phyloP scores from a whole-genome alignment of 2,888 invertebrate species.

The Agonum fuliginosum region DNA sequence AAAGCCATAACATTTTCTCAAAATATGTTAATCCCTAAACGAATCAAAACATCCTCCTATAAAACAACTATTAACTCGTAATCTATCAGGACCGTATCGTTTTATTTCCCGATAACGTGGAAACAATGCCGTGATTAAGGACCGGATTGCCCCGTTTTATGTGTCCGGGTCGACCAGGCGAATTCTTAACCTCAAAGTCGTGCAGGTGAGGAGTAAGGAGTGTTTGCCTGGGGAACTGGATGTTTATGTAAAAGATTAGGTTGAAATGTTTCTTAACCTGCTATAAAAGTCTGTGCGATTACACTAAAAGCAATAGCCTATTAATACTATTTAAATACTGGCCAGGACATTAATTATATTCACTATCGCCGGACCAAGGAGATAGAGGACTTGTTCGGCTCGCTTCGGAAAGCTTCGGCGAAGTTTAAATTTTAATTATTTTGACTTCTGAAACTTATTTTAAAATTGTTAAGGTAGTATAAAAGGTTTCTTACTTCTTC shows the following conservation, averaged over 20 bases:
- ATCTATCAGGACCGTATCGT: conserved; percentile 26
- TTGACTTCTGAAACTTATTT: no score
- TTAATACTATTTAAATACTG: conserved; percentile 71
- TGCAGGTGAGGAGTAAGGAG: background rate
- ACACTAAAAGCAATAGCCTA: conserved; percentile 72
- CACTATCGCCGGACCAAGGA: background rate
- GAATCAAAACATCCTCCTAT: conserved; percentile 7
- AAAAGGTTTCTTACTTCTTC: no score
- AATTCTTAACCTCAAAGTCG: conserved; percentile 1
- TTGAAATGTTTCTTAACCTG: conserved; percentile 69
- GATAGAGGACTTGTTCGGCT: conserved; percentile 32
- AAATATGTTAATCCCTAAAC: background rate
- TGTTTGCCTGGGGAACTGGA: conserved; percentile 60
- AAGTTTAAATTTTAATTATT: no score
- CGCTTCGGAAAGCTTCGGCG: conserved; percentile 22
- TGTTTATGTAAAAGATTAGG: conserved; percentile 71
- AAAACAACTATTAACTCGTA: conserved; percentile 30
- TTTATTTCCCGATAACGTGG: conserved; percentile 2
- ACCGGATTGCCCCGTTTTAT: conserved; percentile 52
- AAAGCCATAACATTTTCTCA: conserved; percentile 43
- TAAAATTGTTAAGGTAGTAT: no score
- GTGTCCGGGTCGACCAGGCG: conserved; percentile 25
- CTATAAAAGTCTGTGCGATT: conserved; percentile 69
- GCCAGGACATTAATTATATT: conserved; percentile 67
- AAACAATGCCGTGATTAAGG: conserved; percentile 48